Evolutionary conservation across 2,797 vertebrate species (phyloP).

Genomic region (Anisognathus igniventris): DNA sequence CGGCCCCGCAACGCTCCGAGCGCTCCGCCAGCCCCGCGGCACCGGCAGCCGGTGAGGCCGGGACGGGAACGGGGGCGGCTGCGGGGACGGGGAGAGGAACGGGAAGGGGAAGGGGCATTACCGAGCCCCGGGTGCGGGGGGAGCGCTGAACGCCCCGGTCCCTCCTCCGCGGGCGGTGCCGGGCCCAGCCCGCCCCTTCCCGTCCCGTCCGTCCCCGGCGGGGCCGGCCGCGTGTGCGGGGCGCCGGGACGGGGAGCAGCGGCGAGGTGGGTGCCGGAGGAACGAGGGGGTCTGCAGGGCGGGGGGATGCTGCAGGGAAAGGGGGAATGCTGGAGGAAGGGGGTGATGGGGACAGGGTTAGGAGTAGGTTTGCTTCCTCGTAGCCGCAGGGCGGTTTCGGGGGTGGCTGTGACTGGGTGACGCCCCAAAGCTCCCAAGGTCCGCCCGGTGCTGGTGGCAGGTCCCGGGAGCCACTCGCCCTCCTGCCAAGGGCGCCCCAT

Average conservation of each 20-base stretch:
- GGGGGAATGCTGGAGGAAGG: not conserved
- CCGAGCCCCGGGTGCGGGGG: not conserved
- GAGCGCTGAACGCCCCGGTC: not conserved
- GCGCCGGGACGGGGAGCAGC: not conserved
- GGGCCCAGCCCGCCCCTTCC: not conserved
- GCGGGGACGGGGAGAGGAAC: not conserved
- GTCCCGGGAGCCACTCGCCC: not conserved
- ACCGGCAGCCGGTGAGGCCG: not conserved
- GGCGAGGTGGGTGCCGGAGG: not conserved
- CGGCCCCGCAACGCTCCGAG: not conserved
- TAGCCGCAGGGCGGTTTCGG: accelerated
- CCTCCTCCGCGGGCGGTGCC: slow-evolving; percentile 21
- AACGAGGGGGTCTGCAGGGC: not conserved
- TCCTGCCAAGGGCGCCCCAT: not conserved
- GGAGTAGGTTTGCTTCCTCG: too few species aligned
- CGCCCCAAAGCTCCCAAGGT: not conserved
- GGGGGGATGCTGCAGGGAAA: not conserved
- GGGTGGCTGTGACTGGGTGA: not conserved
- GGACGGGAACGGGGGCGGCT: not conserved
- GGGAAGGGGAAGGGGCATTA: too few species aligned
- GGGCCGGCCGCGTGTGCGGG: not conserved
- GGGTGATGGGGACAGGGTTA: not conserved
- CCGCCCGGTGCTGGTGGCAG: not conserved
- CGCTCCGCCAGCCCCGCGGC: not conserved
- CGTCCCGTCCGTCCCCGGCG: not conserved